Conservation (phyloP, 2,888 invertebrate genomes). For the Phaedon cochleariae region DNA sequence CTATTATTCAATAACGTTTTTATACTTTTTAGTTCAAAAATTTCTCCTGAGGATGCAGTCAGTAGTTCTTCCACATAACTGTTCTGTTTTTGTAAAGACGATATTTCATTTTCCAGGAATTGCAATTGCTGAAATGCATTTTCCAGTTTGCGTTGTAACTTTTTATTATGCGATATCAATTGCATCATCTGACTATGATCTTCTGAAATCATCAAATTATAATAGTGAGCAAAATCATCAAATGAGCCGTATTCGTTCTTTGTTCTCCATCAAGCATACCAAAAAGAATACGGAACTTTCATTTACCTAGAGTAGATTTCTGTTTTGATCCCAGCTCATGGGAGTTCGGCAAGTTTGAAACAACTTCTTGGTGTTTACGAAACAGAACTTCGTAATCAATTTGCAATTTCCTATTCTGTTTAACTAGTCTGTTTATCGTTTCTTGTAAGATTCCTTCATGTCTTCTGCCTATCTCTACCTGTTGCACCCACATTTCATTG, state of each 20-base stretch:
- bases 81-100: conserved; percentile 49
- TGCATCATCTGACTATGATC: conserved; percentile 40
- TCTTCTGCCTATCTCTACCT: conserved; percentile 49
- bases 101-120: conserved; percentile 50
- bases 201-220: conserved; percentile 32
- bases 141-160: conserved; percentile 49
- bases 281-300: neutral
- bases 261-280: no score
- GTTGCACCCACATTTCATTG: conserved; percentile 54
- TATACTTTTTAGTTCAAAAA: no score
- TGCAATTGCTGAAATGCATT: conserved; percentile 46
- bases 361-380: conserved; percentile 51
- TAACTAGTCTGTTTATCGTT: conserved; percentile 48
- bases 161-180: conserved; percentile 53
- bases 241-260: no score
- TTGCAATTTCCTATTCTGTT: conserved; percentile 55
- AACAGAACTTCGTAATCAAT: conserved; percentile 52
- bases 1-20: no score
- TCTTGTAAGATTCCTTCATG: conserved; percentile 51
- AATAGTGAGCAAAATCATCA: no score
- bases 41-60: conserved; percentile 42
- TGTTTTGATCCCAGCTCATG: conserved; percentile 29
- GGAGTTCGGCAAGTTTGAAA: conserved; percentile 33
- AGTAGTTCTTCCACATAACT: conserved; percentile 51
- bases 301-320: conserved; percentile 24